Evolutionary conservation across 2,888 invertebrate genomes (phyloP).

Genomic region (Amblyteles armatorius): DNA sequence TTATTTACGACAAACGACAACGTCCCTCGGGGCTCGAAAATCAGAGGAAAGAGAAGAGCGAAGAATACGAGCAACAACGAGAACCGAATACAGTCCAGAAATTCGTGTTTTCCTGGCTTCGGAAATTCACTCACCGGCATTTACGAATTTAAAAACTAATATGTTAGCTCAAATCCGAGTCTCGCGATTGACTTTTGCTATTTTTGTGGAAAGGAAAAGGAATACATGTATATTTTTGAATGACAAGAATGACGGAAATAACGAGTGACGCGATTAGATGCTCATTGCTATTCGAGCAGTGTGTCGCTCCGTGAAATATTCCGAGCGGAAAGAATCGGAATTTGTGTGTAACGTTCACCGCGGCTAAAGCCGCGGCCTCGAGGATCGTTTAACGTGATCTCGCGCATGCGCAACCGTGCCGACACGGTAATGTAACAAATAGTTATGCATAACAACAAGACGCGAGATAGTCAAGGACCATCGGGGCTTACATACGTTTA

Average conservation of each 20-base stretch:
- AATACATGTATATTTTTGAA: not conserved
- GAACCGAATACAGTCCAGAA: conserved; percentile 60
- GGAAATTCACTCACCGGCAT: conserved; percentile 68
- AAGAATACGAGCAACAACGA: conserved; percentile 62
- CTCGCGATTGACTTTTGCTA: too few species aligned
- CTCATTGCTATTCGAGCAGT: not conserved
- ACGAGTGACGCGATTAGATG: not conserved
- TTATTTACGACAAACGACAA: conserved; percentile 33
- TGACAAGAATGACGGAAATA: not conserved
- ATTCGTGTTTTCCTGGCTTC: conserved; percentile 68
- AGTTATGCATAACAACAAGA: conserved; percentile 36
- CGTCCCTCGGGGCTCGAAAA: conserved; percentile 11
- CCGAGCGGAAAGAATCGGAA: conserved; percentile 5
- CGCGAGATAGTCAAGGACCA: conserved; percentile 60
- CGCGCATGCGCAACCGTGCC: conserved; percentile 16
- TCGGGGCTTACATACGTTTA: conserved; percentile 16
- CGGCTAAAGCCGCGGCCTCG: conserved; percentile 45
- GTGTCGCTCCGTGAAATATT: not conserved
- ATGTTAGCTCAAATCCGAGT: too few species aligned
- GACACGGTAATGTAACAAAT: conserved; percentile 52
- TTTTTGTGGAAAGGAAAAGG: too few species aligned
- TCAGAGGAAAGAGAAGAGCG: conserved; percentile 24
- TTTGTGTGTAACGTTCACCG: conserved; percentile 41
- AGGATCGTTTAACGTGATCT: conserved; percentile 52
- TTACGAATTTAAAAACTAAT: conserved; percentile 53